A percentile compares a stretch with the other conserved stretches of the same genome.
phyloP scores from a whole-genome alignment of 2,797 vertebrate species.

The Choloepus didactylus region DNA sequence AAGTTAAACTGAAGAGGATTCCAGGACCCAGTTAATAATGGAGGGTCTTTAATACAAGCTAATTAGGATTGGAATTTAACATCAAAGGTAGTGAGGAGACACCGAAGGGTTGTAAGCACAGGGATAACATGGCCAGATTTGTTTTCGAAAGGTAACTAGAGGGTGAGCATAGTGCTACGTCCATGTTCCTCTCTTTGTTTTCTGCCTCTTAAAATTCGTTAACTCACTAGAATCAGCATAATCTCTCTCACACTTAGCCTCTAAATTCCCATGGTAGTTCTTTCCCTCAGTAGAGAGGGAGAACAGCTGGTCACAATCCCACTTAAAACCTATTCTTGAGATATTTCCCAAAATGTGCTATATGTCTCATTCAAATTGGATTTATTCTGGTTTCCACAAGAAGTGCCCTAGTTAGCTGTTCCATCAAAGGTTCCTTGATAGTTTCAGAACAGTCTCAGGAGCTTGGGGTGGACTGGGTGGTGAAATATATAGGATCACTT shows the following conservation, averaged over 20 bases:
- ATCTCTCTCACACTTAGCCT: background rate
- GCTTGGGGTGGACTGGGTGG: background rate
- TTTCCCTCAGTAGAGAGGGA: slow-evolving; percentile 30
- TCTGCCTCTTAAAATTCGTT: background rate
- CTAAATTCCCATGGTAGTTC: background rate
- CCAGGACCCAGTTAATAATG: background rate
- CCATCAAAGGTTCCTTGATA: slow-evolving; percentile 48
- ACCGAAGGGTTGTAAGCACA: background rate
- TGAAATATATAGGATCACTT: background rate
- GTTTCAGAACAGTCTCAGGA: background rate
- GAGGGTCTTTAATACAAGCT: background rate
- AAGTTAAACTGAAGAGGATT: background rate
- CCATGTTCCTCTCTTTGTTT: background rate
- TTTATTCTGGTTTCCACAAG: slow-evolving; percentile 77
- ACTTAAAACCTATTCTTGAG: slow-evolving; percentile 83
- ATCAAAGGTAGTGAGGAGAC: background rate
- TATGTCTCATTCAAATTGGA: slow-evolving; percentile 80
- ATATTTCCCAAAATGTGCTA: slow-evolving; percentile 82
- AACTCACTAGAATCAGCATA: background rate
- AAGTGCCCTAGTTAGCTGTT: slow-evolving; percentile 78
- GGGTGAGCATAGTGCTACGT: background rate
- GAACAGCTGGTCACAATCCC: slow-evolving; percentile 84
- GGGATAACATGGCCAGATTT: background rate
- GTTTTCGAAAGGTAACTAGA: background rate
- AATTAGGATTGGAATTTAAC: background rate